Percentiles rank a stretch among this genome's conserved stretches.
Evolutionary conservation across 2,888 invertebrate genomes (phyloP).

Genomic region (Drosophila macrothrix): DNA sequence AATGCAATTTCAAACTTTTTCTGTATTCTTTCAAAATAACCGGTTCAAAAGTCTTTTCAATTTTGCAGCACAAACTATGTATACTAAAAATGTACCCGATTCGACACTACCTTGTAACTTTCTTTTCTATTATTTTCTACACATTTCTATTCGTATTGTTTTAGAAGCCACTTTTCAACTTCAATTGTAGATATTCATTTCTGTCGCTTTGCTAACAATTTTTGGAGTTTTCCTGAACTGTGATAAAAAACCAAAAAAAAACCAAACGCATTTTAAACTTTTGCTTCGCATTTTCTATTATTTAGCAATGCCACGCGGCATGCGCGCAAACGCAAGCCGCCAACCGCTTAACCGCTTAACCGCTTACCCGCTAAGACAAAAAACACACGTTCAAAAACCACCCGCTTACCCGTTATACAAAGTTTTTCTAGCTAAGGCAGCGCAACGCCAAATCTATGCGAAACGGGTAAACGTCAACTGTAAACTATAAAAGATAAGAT

Average conservation of each 20-base stretch:
- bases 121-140: neutral
- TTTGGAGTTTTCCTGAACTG: neutral
- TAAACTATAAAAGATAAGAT: conserved; percentile 38
- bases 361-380: conserved; percentile 34
- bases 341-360: conserved; percentile 67
- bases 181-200: no score
- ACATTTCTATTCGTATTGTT: neutral
- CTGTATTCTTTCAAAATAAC: neutral
- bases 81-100: neutral
- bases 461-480: conserved; percentile 59
- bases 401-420: conserved; percentile 50
- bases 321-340: conserved; percentile 63
- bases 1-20: neutral
- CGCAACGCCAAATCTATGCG: conserved; percentile 29
- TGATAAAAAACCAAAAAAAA: neutral
- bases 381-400: conserved; percentile 5
- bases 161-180: neutral
- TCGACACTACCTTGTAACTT: neutral
- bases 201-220: neutral
- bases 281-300: conserved; percentile 65
- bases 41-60: neutral
- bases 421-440: conserved; percentile 38
- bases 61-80: neutral
- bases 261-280: conserved; percentile 43
- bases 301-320: conserved; percentile 79